Conservation (phyloP, 2,797 vertebrate genomes). For the Notoglanidium macrostoma region DNA sequence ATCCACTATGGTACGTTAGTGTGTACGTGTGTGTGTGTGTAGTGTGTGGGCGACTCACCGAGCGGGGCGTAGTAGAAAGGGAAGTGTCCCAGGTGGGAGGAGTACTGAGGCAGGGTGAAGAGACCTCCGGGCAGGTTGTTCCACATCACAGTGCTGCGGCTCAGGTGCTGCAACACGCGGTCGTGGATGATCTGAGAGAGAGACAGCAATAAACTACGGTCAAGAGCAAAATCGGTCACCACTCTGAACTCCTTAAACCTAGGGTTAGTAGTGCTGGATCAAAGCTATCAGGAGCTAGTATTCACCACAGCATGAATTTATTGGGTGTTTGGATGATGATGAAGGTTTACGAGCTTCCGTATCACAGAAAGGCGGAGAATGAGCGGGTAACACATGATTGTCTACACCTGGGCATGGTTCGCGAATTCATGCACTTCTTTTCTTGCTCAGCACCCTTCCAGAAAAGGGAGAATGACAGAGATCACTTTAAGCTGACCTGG, state of each 20-base stretch:
- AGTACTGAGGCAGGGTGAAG: slow-evolving; percentile 95
- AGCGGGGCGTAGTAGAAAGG: slow-evolving; percentile 97
- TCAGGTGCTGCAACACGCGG: slow-evolving; percentile 91
- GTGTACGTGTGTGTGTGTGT: background rate
- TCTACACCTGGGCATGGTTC: background rate
- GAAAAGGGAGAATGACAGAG: too few species aligned
- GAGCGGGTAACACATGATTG: background rate
- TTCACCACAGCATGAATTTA: background rate
- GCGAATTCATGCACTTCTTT: background rate
- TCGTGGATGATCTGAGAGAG: slow-evolving; percentile 93
- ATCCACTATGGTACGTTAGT: background rate
- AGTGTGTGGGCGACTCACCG: slow-evolving; percentile 76
- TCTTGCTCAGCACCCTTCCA: background rate
- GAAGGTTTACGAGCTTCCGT: background rate
- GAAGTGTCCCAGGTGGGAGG: slow-evolving; percentile 93
- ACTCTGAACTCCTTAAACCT: background rate
- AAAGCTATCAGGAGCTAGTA: background rate
- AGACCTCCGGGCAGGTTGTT: slow-evolving; percentile 97
- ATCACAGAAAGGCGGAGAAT: background rate
- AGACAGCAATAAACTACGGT: background rate
- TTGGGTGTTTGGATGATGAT: background rate
- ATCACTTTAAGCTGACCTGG: background rate
- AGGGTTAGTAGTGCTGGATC: too few species aligned
- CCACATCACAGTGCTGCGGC: slow-evolving; percentile 96
- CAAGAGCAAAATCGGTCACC: too few species aligned